Evolutionary conservation across 2,888 invertebrate species (phyloP), one percentile per base, ranked within the genome.

Genomic region (Drosophila monieri): DNA sequence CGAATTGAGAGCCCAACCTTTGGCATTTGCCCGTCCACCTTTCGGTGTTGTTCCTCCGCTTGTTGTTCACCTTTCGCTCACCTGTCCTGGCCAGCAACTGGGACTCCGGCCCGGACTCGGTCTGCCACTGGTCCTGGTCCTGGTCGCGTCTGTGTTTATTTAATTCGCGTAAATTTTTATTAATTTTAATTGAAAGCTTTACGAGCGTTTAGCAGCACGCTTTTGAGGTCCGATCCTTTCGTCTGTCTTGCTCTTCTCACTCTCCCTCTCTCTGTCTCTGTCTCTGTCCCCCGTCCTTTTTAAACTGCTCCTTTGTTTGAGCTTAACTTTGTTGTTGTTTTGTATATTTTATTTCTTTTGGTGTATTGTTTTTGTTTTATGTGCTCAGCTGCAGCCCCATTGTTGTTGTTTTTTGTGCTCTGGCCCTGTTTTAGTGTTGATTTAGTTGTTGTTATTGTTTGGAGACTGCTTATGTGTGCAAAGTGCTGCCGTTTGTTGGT

Each of bases 101-200:
- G 12, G 12, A 4, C 27, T 27, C 27, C 12, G 35, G 6, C 6
- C 12, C 12, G 32, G 32, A 35, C 43, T 39, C 53, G 35, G 52
- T 43, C 9, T 48, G 35, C 46, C 23, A 14, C 27, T 56, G 12
- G 48, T 44, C 51, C 27, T 56, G 12, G 48, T 44, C 51, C 39
- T n/a, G 25, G 15, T 14, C 15, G 15, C 39, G 25, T 54, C 64
- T 49, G 74, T 83, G 84, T 80, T 84, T 83, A 80, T 86, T 86
- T 83, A 86, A 86, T 84, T 86, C 76, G 70, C 74, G 87, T 83
- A 80, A 76, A 83, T 85, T 85, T 86, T 80, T 86, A 83, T 83
- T 83, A 86, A 86, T 86, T 86, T 86, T 86, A 83, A 83, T 86
- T 83, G 87, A 86, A 83, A 86, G 87, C 87, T 83, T 86, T 83